A percentile compares a stretch with the other conserved stretches of the same genome.
phyloP scores from a whole-genome alignment of 2,113 vertebrate species.

The Spea bombifrons region DNA sequence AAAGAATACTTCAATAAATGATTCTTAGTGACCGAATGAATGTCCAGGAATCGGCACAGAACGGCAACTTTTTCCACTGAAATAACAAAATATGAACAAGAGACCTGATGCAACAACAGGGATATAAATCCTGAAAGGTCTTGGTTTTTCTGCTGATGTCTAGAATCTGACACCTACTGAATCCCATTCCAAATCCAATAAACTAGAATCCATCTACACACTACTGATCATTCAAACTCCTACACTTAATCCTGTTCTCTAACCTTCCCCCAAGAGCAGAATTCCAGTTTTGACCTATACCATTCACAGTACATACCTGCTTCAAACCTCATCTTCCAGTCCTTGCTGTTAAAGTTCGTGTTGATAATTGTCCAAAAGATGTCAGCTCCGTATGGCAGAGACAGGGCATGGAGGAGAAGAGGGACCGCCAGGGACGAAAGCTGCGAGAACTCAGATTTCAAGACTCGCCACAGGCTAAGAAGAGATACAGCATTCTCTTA shows the following conservation, averaged over 20 bases:
- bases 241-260: no score
- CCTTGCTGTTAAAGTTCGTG: constrained; percentile 93
- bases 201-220: no score
- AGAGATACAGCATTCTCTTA: constrained; percentile 24
- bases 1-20: constrained; percentile 93
- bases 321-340: constrained; percentile 98
- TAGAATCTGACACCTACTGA: no score
- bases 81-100: constrained; percentile 48
- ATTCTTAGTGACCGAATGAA: constrained; percentile 95
- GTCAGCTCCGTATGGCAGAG: constrained; percentile 89
- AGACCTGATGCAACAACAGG: no score
- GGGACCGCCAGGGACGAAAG: constrained; percentile 90
- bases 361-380: constrained; percentile 98
- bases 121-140: no score
- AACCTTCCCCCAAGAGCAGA: no score
- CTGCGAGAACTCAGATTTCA: constrained; percentile 96
- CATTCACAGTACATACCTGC: constrained; percentile 72
- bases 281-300: no score
- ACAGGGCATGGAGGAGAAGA: constrained; percentile 91
- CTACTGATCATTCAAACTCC: no score
- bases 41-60: constrained; percentile 95
- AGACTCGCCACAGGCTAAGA: constrained; percentile 89
- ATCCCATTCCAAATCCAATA: no score
- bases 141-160: no score
- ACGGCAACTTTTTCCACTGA: constrained; percentile 96